Conservation (phyloP, 2,797 vertebrate genomes). For the Oceanodroma leucorhoa region DNA sequence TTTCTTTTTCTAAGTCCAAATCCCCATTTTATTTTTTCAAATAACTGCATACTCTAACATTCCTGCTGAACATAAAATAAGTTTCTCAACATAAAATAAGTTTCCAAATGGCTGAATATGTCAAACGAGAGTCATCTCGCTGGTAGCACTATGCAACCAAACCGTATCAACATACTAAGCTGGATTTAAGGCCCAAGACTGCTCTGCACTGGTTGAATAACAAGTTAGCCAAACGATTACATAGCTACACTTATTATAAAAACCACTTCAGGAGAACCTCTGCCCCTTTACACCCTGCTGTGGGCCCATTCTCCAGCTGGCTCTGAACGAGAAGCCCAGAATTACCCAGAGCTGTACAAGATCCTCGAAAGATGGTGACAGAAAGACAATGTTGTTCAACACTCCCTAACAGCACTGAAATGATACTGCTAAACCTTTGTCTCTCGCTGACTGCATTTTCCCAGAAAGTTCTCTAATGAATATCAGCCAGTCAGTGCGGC, state of each 20-base stretch:
- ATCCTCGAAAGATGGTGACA: not conserved
- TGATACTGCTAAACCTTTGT: not conserved
- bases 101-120: conserved; percentile 64
- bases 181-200: conserved; percentile 45
- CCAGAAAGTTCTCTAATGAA: not conserved
- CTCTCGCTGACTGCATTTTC: not conserved
- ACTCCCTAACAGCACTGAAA: not conserved
- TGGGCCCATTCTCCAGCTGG: not conserved
- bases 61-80: conserved; percentile 32
- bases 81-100: conserved; percentile 46
- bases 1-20: conserved; percentile 67
- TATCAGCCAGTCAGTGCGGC: not conserved
- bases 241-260: not conserved
- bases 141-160: conserved; percentile 19
- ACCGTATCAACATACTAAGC: conserved; percentile 27
- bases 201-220: conserved; percentile 14
- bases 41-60: conserved; percentile 24
- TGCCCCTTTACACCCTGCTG: not conserved
- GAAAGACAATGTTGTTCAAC: not conserved
- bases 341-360: not conserved
- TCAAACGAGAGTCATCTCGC: conserved; percentile 2
- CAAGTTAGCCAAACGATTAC: conserved; percentile 27
- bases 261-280: not conserved
- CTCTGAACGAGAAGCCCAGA: not conserved
- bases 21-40: conserved; percentile 55